These are phyloP conservation scores for Priocnemis perturbator DNA, from an alignment of 2,888 invertebrate genomes.

Conservation along the genomic window DNA sequence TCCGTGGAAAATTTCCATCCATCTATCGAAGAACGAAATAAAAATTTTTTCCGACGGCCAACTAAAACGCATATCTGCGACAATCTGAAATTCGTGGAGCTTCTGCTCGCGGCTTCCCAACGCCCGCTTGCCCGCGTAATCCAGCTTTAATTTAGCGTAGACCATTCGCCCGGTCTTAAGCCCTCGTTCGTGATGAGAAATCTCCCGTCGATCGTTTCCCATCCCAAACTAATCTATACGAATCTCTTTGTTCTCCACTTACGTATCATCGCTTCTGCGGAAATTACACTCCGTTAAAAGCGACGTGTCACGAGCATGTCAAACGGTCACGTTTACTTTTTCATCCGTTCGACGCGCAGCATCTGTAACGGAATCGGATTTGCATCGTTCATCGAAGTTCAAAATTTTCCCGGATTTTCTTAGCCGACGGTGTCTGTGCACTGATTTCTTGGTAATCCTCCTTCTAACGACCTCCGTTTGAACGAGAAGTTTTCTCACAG, in stretches of 20 bases:
- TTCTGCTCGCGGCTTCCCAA: no score
- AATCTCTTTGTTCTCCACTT: slow-evolving; percentile 21
- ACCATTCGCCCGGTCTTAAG: slow-evolving; percentile 12
- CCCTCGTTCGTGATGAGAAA: slow-evolving; percentile 22
- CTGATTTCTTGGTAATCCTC: background rate
- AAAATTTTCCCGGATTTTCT: background rate
- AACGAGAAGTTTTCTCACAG: no score
- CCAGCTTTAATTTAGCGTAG: no score
- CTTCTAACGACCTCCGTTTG: no score
- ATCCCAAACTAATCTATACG: slow-evolving; percentile 24
- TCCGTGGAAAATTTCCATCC: no score
- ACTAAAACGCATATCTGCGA: no score
- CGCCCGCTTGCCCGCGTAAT: no score
- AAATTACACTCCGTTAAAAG: background rate
- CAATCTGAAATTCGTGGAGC: no score
- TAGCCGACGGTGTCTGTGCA: background rate
- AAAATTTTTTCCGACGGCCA: no score
- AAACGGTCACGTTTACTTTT: background rate
- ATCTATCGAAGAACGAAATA: no score
- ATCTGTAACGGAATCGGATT: background rate
- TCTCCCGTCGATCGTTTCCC: slow-evolving; percentile 22
- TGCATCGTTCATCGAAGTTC: background rate
- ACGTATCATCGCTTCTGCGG: no score
- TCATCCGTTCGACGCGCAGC: background rate
- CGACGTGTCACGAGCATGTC: background rate